These are phyloP conservation scores for Magallana ariakensis DNA, from an alignment of 1,140 invertebrate species.

Conservation along the genomic window DNA sequence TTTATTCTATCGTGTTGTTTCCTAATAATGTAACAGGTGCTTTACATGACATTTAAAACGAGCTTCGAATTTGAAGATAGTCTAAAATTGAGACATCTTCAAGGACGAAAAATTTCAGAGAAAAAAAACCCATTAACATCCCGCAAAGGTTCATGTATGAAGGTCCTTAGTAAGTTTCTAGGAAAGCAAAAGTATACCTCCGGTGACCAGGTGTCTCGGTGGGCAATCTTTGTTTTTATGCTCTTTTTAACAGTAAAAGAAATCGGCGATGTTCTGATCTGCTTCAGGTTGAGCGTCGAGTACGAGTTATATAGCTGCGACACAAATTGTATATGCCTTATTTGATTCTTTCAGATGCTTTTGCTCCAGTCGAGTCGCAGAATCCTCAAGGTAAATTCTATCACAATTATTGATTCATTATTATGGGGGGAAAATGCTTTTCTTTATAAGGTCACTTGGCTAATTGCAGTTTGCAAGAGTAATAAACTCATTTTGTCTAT, in stretches of 20 bases:
- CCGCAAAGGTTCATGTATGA: not conserved
- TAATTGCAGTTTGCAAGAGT: conserved; percentile 3
- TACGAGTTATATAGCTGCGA: not conserved
- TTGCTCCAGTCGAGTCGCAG: not conserved
- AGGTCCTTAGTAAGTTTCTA: too few relatives aligned
- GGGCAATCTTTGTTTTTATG: not conserved
- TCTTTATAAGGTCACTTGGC: not conserved
- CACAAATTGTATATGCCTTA: conserved; percentile 5
- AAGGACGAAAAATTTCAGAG: too few relatives aligned
- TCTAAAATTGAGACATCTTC: too few relatives aligned
- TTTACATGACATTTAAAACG: too few relatives aligned
- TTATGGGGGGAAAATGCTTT: not conserved
- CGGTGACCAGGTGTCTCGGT: not conserved
- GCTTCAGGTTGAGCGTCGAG: not conserved
- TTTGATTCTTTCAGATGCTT: conserved; percentile 3
- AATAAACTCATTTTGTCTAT: not conserved
- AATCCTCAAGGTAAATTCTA: conserved; percentile 16
- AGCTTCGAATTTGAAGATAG: too few relatives aligned
- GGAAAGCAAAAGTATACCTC: not conserved
- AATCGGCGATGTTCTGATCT: not conserved
- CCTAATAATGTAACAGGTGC: too few relatives aligned
- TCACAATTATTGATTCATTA: not conserved
- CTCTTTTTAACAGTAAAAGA: not conserved
- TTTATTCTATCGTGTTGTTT: too few relatives aligned
- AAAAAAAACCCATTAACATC: not conserved